Conservation (phyloP, 1,140 invertebrate genomes). For the Thaumatotibia leucotreta region DNA sequence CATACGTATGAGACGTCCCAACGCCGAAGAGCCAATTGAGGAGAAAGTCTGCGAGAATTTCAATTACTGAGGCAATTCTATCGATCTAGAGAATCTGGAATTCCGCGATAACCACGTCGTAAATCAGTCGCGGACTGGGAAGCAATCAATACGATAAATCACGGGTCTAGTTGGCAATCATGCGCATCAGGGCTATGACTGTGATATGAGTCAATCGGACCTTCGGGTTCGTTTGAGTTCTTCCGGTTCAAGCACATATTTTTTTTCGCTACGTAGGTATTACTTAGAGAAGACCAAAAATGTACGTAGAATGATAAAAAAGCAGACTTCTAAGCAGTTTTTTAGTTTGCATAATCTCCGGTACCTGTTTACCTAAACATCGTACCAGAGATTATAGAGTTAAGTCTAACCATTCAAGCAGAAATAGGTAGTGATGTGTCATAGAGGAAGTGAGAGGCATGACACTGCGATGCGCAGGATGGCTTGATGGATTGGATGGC, state of each 20-base stretch:
- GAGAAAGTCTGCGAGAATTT: background rate
- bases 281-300: no score
- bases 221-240: background rate
- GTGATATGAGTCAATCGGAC: background rate
- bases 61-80: background rate
- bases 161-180: background rate
- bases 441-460: constrained; percentile 9
- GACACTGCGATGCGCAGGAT: constrained; percentile 7
- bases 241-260: no score
- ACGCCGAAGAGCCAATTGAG: background rate
- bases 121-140: background rate
- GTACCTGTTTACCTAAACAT: no score
- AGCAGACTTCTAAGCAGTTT: no score
- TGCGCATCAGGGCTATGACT: background rate
- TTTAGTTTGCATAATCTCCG: no score
- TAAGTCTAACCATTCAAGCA: background rate
- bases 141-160: background rate
- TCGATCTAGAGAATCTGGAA: background rate
- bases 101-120: background rate
- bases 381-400: no score
- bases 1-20: background rate
- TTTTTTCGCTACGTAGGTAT: no score
- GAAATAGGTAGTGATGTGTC: constrained; percentile 1
- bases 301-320: no score
- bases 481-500: constrained; percentile 4